These are phyloP conservation scores for Tor tambroides DNA, from an alignment of 2,113 vertebrate species.

Conservation along the genomic window DNA sequence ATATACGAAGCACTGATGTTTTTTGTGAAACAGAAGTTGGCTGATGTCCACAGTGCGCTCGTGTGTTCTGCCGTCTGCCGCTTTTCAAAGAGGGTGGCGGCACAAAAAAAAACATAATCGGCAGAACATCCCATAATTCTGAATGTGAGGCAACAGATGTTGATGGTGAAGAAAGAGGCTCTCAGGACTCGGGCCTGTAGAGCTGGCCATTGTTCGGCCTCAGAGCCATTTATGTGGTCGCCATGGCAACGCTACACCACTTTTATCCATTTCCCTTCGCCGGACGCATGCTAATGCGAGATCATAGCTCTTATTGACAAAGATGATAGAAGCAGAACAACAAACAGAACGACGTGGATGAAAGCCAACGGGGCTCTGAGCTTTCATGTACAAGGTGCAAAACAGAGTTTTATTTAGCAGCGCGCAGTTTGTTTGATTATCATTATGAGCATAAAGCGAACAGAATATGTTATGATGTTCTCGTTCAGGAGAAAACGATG, in stretches of 20 bases:
- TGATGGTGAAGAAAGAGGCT: slow-evolving; percentile 80
- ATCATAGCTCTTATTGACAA: slow-evolving; percentile 71
- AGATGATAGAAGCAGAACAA: slow-evolving; percentile 66
- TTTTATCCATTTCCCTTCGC: slow-evolving; percentile 84
- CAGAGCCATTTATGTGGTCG: slow-evolving; percentile 90
- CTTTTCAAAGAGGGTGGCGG: slow-evolving; percentile 70
- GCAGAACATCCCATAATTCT: slow-evolving; percentile 85
- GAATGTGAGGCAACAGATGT: slow-evolving; percentile 93
- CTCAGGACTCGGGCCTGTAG: slow-evolving; percentile 80
- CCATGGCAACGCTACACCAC: slow-evolving; percentile 88
- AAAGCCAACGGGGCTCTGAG: slow-evolving; percentile 47
- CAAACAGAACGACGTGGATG: slow-evolving; percentile 48
- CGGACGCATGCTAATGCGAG: slow-evolving; percentile 78
- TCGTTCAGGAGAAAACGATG: slow-evolving; percentile 24
- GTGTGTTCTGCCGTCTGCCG: slow-evolving; percentile 68
- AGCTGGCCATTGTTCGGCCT: slow-evolving; percentile 75
- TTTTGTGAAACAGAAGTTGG: slow-evolving; percentile 69
- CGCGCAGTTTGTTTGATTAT: slow-evolving; percentile 54
- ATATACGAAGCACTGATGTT: slow-evolving; percentile 30
- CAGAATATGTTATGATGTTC: slow-evolving; percentile 44
- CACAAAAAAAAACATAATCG: slow-evolving; percentile 64
- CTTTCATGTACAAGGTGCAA: slow-evolving; percentile 53
- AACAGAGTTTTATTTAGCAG: slow-evolving; percentile 59
- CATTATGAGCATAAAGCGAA: slow-evolving; percentile 43
- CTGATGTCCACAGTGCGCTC: slow-evolving; percentile 69